A percentile compares a stretch with the other conserved stretches of the same genome.
phyloP scores from a whole-genome alignment of 2,113 vertebrate genomes.

The Machaerirhynchus nigripectus region DNA sequence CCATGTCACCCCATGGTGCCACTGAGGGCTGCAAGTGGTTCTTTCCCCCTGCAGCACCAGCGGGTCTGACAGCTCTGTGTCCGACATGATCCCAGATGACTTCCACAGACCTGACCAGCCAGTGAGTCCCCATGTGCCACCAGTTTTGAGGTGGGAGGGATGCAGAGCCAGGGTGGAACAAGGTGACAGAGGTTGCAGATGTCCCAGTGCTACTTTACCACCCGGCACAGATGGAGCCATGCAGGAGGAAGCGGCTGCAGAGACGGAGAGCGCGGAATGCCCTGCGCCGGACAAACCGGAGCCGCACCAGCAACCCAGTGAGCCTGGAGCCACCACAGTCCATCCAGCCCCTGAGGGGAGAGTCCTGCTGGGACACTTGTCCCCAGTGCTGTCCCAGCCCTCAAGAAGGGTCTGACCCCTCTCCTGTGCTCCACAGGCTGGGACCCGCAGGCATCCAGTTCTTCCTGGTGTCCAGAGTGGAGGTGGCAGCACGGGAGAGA shows the following conservation, averaged over 20 bases:
- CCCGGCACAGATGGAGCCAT: slow-evolving; percentile 4
- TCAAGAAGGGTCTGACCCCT: too few relatives aligned
- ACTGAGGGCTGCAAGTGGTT: neutral
- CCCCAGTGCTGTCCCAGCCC: neutral
- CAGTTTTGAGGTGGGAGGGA: accelerated
- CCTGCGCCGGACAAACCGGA: slow-evolving; percentile 5
- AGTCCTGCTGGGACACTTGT: neutral
- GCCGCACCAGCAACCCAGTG: neutral
- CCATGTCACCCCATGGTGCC: accelerated
- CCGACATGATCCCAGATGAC: slow-evolving; percentile 76
- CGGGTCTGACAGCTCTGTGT: slow-evolving; percentile 88
- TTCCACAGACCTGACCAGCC: slow-evolving; percentile 36
- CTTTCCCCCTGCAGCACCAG: slow-evolving; percentile 75
- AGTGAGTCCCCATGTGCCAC: neutral
- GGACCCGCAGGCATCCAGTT: neutral
- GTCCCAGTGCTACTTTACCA: neutral
- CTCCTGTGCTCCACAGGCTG: neutral
- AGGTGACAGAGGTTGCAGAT: accelerated
- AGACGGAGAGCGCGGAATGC: slow-evolving; percentile 76
- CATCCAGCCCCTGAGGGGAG: accelerated
- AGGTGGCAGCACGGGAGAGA: accelerated
- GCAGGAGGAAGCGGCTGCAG: slow-evolving; percentile 67
- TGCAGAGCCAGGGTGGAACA: accelerated
- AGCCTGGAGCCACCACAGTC: neutral
- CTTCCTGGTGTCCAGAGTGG: accelerated